Percentiles rank a stretch among this genome's conserved stretches.
Evolutionary conservation across 1,140 invertebrate genomes (phyloP).

Genomic region (Atta texana): DNA sequence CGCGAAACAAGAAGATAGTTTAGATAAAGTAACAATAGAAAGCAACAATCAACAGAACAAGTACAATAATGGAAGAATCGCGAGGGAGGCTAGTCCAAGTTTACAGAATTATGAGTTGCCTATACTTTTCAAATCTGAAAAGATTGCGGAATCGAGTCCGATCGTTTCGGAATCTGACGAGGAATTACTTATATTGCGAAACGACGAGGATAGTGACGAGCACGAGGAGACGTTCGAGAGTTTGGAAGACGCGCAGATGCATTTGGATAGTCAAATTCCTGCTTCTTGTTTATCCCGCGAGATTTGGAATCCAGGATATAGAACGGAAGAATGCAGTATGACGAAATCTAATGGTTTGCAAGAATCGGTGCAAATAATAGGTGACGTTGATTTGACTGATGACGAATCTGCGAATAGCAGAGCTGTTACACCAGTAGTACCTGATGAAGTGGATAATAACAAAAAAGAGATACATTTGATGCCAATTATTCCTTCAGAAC

Average conservation of each 20-base stretch:
- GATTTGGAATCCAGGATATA: neutral
- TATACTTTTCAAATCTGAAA: neutral
- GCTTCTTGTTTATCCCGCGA: neutral
- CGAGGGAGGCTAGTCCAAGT: neutral
- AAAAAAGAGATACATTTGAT: constrained; percentile 1
- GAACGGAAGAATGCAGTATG: neutral
- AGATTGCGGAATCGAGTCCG: constrained; percentile 3
- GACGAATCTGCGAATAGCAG: constrained; percentile 79
- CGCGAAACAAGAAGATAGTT: neutral
- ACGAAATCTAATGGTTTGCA: constrained; percentile 52
- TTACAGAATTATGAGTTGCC: neutral
- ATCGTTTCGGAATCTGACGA: constrained; percentile 48
- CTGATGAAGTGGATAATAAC: neutral
- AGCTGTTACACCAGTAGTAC: constrained; percentile 15
- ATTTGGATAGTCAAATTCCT: neutral
- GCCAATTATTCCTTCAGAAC: neutral
- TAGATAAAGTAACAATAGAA: neutral
- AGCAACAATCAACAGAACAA: constrained; percentile 7
- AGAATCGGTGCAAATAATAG: constrained; percentile 12
- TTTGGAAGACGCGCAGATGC: constrained; percentile 59
- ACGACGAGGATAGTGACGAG: constrained; percentile 38
- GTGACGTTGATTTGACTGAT: constrained; percentile 80
- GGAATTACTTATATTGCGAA: constrained; percentile 27
- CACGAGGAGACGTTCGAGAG: constrained; percentile 78
- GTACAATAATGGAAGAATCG: constrained; percentile 39